Evolutionary conservation across 2,797 vertebrate species (phyloP).

Genomic region (Poeciliopsis turneri): DNA sequence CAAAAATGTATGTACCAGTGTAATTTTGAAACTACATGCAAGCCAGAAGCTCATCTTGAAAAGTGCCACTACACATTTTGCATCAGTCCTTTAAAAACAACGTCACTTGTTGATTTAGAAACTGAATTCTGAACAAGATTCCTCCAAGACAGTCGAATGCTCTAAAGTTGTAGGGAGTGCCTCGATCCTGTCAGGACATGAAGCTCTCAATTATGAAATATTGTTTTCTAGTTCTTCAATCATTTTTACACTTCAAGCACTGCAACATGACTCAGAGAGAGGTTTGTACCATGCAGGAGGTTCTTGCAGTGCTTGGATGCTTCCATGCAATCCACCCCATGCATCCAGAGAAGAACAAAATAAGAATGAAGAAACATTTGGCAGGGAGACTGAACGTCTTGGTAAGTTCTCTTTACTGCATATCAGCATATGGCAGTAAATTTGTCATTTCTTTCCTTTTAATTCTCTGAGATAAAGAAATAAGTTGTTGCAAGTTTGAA

Average conservation of each 20-base stretch:
- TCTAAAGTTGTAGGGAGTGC: not conserved
- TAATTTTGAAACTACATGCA: not conserved
- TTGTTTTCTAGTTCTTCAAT: not conserved
- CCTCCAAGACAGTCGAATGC: not conserved
- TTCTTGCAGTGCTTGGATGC: not conserved
- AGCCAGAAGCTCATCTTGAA: not conserved
- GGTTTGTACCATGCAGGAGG: too few species aligned
- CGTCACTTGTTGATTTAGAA: not conserved
- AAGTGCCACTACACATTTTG: not conserved
- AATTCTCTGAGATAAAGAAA: not conserved
- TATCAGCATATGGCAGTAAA: not conserved
- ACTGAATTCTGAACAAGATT: not conserved
- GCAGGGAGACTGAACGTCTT: not conserved
- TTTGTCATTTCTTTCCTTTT: not conserved
- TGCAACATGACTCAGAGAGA: not conserved
- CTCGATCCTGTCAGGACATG: not conserved
- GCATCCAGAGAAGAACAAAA: not conserved
- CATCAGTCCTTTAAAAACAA: not conserved
- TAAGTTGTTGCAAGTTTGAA: slow-evolving; percentile 22
- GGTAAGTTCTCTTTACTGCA: not conserved
- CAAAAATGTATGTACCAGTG: not conserved
- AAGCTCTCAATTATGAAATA: not conserved
- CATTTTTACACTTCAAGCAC: not conserved
- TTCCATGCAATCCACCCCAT: not conserved
- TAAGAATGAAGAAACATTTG: not conserved